A percentile compares a stretch with the other conserved stretches of the same genome.
phyloP scores from a whole-genome alignment of 2,888 invertebrate genomes.

The Cordylochernes scorpioides region DNA sequence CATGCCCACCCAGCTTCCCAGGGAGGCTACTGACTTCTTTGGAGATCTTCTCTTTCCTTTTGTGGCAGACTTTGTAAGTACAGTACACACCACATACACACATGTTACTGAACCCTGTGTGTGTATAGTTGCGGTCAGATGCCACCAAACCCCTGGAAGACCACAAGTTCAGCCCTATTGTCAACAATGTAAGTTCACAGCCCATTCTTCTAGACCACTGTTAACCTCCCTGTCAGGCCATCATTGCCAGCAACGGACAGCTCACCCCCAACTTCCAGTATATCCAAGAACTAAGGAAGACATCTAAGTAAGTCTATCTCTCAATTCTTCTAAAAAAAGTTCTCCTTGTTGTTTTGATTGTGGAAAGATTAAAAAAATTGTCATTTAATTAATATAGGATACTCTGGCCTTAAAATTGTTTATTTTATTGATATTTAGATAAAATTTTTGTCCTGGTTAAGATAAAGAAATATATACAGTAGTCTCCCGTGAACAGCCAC shows the following conservation, averaged over 20 bases:
- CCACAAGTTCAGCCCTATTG: slow-evolving; percentile 34
- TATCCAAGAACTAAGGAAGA: slow-evolving; percentile 56
- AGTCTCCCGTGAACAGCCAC: too few relatives aligned
- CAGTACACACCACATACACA: slow-evolving; percentile 4
- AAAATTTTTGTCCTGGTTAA: not conserved
- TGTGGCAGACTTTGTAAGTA: slow-evolving; percentile 43
- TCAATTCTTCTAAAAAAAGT: too few relatives aligned
- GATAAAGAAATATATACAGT: too few relatives aligned
- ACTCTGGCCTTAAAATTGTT: not conserved
- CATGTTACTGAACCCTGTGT: not conserved
- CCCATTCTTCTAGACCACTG: not conserved
- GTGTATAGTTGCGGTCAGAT: slow-evolving; percentile 38
- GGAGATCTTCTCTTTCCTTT: slow-evolving; percentile 74
- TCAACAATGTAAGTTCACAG: slow-evolving; percentile 29
- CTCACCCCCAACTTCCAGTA: slow-evolving; percentile 80
- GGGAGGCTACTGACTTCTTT: slow-evolving; percentile 91
- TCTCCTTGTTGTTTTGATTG: too few relatives aligned
- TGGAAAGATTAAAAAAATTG: too few relatives aligned
- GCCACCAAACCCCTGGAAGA: slow-evolving; percentile 48
- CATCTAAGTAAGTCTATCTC: slow-evolving; percentile 31
- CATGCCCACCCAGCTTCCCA: slow-evolving; percentile 95
- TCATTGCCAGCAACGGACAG: slow-evolving; percentile 80
- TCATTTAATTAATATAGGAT: slow-evolving; percentile 1
- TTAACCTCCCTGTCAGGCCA: slow-evolving; percentile 37
- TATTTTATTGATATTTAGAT: not conserved